Percentiles rank a stretch among this genome's conserved stretches.
Conservation (phyloP, 2,888 invertebrate genomes). For the Chironomus riparius region DNA sequence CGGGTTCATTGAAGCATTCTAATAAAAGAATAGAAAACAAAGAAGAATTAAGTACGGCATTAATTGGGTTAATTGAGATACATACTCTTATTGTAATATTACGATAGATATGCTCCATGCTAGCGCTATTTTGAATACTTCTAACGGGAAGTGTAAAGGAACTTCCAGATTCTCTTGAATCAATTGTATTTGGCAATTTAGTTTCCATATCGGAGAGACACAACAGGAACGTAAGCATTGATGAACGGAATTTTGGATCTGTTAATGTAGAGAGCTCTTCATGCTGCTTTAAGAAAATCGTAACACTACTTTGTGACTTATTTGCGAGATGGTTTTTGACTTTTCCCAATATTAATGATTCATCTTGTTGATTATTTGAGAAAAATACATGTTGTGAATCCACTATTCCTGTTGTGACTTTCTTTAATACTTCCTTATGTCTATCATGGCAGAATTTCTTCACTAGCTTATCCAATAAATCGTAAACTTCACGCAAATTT, state of each 20-base stretch:
- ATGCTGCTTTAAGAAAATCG: conserved; percentile 34
- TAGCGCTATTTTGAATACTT: conserved; percentile 9
- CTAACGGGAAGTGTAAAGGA: not conserved
- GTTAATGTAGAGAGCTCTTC: conserved; percentile 34
- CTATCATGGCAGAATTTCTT: conserved; percentile 1
- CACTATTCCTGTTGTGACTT: conserved; percentile 36
- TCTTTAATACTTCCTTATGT: conserved; percentile 32
- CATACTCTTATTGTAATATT: not conserved
- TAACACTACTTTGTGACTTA: conserved; percentile 31
- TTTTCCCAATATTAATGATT: conserved; percentile 34
- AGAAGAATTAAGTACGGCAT: not conserved
- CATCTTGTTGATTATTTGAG: conserved; percentile 34
- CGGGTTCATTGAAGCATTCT: conserved; percentile 11
- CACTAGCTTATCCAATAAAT: conserved; percentile 7
- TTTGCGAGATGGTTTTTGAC: conserved; percentile 34
- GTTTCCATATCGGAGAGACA: conserved; percentile 6
- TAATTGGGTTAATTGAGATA: not conserved
- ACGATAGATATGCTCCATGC: conserved; percentile 1
- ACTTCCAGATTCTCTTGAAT: not conserved
- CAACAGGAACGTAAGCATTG: conserved; percentile 9
- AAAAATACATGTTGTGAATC: conserved; percentile 34
- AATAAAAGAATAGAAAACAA: not conserved
- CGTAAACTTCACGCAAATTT: conserved; percentile 9
- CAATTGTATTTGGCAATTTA: conserved; percentile 3
- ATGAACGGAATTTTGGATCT: conserved; percentile 1